Conservation (phyloP, 2,888 invertebrate genomes). For the Catonia carolina region DNA sequence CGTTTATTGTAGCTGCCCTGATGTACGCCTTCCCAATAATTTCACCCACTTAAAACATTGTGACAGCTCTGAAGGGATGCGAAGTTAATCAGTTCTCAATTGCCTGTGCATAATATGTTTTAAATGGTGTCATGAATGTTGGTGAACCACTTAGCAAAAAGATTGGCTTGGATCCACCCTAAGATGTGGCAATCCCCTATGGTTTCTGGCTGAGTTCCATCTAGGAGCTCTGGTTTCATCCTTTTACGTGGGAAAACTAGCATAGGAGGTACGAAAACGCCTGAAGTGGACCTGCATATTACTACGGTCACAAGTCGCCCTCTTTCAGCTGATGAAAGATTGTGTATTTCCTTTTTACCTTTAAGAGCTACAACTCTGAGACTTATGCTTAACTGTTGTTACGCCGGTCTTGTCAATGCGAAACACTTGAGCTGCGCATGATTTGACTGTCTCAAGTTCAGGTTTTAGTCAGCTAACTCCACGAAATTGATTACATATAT, state of each 20-base stretch:
- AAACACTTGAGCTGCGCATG: too few relatives aligned
- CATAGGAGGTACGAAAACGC: conserved; percentile 38
- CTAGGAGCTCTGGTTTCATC: conserved; percentile 33
- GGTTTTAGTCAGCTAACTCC: too few relatives aligned
- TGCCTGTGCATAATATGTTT: conserved; percentile 21
- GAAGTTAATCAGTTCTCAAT: conserved; percentile 29
- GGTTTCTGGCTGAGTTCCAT: neutral
- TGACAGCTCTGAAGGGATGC: conserved; percentile 31
- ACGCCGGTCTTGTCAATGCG: too few relatives aligned
- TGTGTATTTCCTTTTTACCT: too few relatives aligned
- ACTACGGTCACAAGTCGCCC: conserved; percentile 36
- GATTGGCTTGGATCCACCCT: conserved; percentile 19
- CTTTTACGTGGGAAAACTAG: conserved; percentile 39
- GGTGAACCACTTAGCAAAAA: conserved; percentile 38
- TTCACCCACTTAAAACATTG: conserved; percentile 21
- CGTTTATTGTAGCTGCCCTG: conserved; percentile 32
- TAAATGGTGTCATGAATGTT: conserved; percentile 19
- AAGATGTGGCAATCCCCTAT: neutral
- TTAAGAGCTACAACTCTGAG: too few relatives aligned
- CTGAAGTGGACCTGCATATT: conserved; percentile 36
- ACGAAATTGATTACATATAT: too few relatives aligned
- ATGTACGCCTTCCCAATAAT: conserved; percentile 35
- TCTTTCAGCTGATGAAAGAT: too few relatives aligned
- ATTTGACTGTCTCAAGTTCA: too few relatives aligned
- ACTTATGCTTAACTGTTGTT: too few relatives aligned